Conservation (phyloP, 2,797 vertebrate species). For the Rhyacichthys aspro region DNA sequence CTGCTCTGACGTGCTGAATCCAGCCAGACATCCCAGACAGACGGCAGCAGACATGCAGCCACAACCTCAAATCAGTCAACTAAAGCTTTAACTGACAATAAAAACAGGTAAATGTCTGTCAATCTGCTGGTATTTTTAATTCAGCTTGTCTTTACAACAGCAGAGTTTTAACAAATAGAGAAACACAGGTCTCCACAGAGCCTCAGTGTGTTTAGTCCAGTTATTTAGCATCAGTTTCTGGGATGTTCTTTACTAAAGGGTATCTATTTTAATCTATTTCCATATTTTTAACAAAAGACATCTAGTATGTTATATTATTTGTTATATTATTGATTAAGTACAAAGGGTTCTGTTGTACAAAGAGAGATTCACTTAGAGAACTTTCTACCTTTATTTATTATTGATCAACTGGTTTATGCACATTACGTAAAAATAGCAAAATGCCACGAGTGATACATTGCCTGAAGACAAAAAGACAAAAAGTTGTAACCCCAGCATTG, state of each 20-base stretch:
- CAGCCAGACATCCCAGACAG: constrained; percentile 71
- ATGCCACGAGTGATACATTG: background rate
- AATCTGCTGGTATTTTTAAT: constrained; percentile 68
- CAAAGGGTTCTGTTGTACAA: too few relatives aligned
- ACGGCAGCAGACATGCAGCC: constrained; percentile 62
- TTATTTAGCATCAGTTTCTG: background rate
- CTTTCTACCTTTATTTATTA: too few relatives aligned
- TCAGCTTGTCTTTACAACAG: constrained; percentile 45
- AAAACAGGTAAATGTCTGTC: constrained; percentile 61
- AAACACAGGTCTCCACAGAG: constrained; percentile 32
- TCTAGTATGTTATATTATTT: too few relatives aligned
- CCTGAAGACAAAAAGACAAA: constrained; percentile 12
- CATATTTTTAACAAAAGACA: too few relatives aligned
- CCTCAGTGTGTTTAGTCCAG: constrained; percentile 1
- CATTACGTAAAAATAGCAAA: too few relatives aligned
- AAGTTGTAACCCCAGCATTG: constrained; percentile 11
- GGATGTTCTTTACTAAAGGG: too few relatives aligned
- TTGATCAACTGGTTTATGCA: too few relatives aligned
- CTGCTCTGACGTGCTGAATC: constrained; percentile 58
- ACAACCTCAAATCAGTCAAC: constrained; percentile 71
- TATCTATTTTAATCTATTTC: too few relatives aligned
- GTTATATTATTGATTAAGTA: too few relatives aligned
- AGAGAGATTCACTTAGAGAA: too few relatives aligned
- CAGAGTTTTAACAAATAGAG: constrained; percentile 25
- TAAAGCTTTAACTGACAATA: constrained; percentile 43